Conservation (phyloP, 2,888 invertebrate species). For the Cryptophagus acutangulus region DNA sequence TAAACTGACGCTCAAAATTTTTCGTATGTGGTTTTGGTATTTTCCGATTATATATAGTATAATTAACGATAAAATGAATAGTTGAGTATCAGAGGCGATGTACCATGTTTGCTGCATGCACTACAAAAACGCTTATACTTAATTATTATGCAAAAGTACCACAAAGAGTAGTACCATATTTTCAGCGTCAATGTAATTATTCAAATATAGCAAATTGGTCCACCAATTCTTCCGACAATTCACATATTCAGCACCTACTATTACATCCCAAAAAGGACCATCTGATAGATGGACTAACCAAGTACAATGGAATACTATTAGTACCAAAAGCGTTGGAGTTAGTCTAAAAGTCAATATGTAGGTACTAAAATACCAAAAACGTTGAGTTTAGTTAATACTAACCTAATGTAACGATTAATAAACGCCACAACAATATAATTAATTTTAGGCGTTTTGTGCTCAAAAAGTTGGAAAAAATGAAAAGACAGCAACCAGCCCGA, state of each 20-base stretch:
- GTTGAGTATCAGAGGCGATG: slow-evolving; percentile 31
- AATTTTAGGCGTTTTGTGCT: slow-evolving; percentile 25
- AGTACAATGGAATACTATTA: slow-evolving; percentile 29
- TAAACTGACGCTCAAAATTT: slow-evolving; percentile 9
- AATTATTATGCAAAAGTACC: too few species aligned
- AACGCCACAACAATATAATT: slow-evolving; percentile 30
- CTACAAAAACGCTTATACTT: too few species aligned
- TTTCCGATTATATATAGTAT: too few species aligned
- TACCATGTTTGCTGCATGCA: slow-evolving; percentile 34
- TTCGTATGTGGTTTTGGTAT: neutral
- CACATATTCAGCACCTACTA: slow-evolving; percentile 29
- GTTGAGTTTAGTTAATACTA: too few species aligned
- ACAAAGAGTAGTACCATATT: slow-evolving; percentile 32
- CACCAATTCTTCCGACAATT: slow-evolving; percentile 37
- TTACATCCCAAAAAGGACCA: slow-evolving; percentile 34
- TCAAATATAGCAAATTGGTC: slow-evolving; percentile 37
- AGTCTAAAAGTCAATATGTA: too few species aligned
- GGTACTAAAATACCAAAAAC: too few species aligned
- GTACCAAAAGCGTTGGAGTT: slow-evolving; percentile 27
- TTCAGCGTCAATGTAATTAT: slow-evolving; percentile 32
- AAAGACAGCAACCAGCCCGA: slow-evolving; percentile 33
- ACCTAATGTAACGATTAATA: slow-evolving; percentile 34
- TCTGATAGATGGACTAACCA: slow-evolving; percentile 29
- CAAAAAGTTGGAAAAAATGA: slow-evolving; percentile 29
- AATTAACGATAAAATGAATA: slow-evolving; percentile 28